phyloP scores from a whole-genome alignment of 2,888 invertebrate genomes.

The Lissonota sp. region DNA sequence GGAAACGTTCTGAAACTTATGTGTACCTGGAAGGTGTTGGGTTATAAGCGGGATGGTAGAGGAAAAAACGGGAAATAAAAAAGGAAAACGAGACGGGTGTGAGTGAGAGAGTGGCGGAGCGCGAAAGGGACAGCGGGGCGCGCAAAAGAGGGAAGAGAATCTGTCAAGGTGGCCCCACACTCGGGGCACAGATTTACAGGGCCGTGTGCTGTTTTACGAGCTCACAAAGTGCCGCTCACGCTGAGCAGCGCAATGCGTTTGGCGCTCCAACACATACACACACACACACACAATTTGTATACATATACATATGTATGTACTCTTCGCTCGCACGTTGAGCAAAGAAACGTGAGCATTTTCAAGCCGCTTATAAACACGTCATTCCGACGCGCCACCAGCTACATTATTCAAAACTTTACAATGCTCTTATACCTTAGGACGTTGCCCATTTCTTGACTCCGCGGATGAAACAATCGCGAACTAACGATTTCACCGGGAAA shows the following conservation, averaged over 20 bases:
- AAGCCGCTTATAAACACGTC: constrained; percentile 79
- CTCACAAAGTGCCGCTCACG: constrained; percentile 81
- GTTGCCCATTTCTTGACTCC: constrained; percentile 16
- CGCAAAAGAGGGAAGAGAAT: constrained; percentile 71
- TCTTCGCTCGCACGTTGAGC: constrained; percentile 17
- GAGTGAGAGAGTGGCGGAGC: constrained; percentile 61
- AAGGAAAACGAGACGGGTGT: constrained; percentile 42
- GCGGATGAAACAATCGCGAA: constrained; percentile 60
- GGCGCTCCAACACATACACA: constrained; percentile 28
- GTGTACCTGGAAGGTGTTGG: constrained; percentile 39
- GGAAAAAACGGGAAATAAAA: constrained; percentile 42
- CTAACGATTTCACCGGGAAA: constrained; percentile 65
- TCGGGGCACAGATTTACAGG: constrained; percentile 81
- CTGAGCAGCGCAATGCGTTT: constrained; percentile 61
- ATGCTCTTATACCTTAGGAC: constrained; percentile 65
- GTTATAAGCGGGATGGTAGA: constrained; percentile 29
- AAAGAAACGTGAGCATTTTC: constrained; percentile 45
- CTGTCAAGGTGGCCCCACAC: constrained; percentile 80
- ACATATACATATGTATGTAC: too few species aligned
- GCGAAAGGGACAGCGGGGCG: constrained; percentile 64
- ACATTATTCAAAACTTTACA: constrained; percentile 78
- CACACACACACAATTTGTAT: constrained; percentile 31
- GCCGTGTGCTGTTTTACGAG: constrained; percentile 81
- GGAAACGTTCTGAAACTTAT: constrained; percentile 30
- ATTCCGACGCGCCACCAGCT: constrained; percentile 72